A percentile compares a stretch with the other conserved stretches of the same genome.
These are phyloP conservation scores for Myocastor coypus DNA, from an alignment of 2,113 vertebrate species.

Conservation along the genomic window DNA sequence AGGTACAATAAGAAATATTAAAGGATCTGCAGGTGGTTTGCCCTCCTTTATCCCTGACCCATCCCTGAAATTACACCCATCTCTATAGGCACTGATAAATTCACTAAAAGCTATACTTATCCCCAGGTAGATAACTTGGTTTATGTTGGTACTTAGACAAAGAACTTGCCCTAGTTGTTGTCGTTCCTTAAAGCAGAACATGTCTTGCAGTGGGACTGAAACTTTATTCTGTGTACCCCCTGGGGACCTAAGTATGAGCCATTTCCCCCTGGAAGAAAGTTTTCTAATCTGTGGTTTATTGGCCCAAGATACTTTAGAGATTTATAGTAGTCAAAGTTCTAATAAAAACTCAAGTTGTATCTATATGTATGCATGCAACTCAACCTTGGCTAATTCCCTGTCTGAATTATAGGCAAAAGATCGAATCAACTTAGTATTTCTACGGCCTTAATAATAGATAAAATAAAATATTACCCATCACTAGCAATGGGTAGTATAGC, in stretches of 20 bases:
- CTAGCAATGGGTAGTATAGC: background rate
- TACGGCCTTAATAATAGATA: conserved; percentile 27
- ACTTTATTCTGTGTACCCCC: background rate
- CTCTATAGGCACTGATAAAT: background rate
- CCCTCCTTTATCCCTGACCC: background rate
- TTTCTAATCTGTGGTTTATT: background rate
- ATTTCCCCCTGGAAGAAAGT: background rate
- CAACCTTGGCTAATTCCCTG: background rate
- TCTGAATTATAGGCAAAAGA: background rate
- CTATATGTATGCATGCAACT: background rate
- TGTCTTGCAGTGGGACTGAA: no score
- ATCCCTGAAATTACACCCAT: background rate
- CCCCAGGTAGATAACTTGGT: background rate
- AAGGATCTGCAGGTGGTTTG: background rate
- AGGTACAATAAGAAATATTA: background rate
- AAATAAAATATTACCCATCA: background rate
- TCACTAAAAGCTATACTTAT: background rate
- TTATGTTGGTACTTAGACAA: background rate
- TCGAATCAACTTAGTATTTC: background rate
- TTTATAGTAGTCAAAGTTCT: background rate
- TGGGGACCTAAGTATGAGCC: background rate
- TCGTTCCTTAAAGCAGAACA: background rate
- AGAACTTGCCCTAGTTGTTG: background rate
- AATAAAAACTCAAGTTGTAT: background rate
- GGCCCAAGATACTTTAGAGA: background rate